These are phyloP conservation scores for Hyperoodon ampullatus DNA, from an alignment of 2,113 vertebrate genomes.

Conservation along the genomic window DNA sequence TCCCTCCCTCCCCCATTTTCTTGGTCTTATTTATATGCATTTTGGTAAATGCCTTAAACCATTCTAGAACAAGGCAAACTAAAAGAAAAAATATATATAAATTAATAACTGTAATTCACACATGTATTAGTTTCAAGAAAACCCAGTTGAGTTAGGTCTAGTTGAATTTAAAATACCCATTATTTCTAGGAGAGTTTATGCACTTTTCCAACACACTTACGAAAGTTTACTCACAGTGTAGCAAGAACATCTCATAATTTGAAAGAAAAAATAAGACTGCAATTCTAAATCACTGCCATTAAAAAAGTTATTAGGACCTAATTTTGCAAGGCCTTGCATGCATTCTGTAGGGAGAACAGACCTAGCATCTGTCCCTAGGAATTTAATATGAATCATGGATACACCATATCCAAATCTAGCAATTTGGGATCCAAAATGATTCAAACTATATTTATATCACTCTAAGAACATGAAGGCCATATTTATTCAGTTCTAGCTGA, in stretches of 20 bases:
- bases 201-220: not conserved
- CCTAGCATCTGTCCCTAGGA: not conserved
- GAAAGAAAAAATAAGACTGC: not conserved
- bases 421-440: not conserved
- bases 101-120: not conserved
- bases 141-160: not conserved
- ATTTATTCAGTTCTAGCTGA: not conserved
- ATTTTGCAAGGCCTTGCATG: not conserved
- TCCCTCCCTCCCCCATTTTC: not conserved
- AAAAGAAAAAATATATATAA: not conserved
- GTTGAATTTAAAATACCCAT: not conserved
- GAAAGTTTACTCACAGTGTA: not conserved
- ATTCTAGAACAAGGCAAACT: slow-evolving; percentile 10
- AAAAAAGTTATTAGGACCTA: not conserved
- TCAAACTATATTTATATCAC: not conserved
- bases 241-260: not conserved
- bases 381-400: not conserved
- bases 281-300: not conserved
- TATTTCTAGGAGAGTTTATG: not conserved
- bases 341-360: not conserved
- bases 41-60: not conserved
- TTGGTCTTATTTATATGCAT: not conserved
- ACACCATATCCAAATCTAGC: not conserved
- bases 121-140: not conserved
- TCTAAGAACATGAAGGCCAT: not conserved